Evolutionary conservation across 2,113 vertebrate species (phyloP), one percentile per base, ranked within the genome.

Genomic region (Brachyhypopomus gauderio): DNA sequence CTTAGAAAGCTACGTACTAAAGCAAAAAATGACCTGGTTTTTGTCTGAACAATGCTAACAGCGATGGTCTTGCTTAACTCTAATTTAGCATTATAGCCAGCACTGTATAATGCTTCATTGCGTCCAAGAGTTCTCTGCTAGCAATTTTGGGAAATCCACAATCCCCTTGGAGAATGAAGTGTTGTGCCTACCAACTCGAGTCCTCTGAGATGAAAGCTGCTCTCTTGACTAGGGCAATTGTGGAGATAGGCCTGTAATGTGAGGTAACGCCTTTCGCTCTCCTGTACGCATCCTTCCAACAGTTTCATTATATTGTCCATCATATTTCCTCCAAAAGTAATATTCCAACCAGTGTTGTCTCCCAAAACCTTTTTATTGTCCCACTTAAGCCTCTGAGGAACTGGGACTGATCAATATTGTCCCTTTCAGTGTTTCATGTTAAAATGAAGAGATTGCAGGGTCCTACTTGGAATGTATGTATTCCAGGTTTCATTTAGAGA

Each of bases 211-310:
- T 89, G 95, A 94, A 92, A 93, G 94, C 95, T 92, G 95, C 95
- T 94, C 92, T 94, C 93, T 93, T 94, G 94, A 93, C 94, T 96
- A 95, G 95, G 94, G 94, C 94, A 92, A 91, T 91, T 94, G 93
- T 93, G 94, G 94, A 95, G 89, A 92, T 94, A 94, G 94, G 91
- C 94, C 94, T 93, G 93, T 94, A 93, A 93, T 91, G 91, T 93
- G 94, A 96, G 95, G 95, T 96, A 95, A 95, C 92, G 87, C 92
- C 92, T 94, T 95, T 93, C 94, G 94, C 93, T 95, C 87, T 90
- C 94, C 93, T 94, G 95, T 94, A 94, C 93, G 90, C 94, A 93
- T 94, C 93, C 94, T 93, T 94, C 90, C 84, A 86, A 85, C 81
- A 80, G 85, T 88, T 87, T 75, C 84, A 80, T 76, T 81, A 60